Conservation (phyloP, 2,113 vertebrate species). For the Plectropomus leopardus region DNA sequence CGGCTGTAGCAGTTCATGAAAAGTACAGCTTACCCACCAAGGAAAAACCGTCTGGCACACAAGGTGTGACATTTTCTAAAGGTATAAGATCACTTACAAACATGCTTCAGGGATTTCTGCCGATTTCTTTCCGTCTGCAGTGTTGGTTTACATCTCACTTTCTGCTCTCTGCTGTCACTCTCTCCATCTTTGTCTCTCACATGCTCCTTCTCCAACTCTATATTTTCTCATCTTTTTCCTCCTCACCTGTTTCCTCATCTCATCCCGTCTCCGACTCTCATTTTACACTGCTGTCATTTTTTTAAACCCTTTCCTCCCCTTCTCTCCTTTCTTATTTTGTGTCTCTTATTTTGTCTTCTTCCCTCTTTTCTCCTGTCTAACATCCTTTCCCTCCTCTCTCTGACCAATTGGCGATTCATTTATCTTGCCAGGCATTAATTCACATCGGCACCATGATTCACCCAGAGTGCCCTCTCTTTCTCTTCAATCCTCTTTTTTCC, state of each 20-base stretch:
- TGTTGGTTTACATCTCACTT: background rate
- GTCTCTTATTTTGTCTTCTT: background rate
- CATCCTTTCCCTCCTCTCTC: background rate
- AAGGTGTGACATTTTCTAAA: no score
- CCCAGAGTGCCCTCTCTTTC: conserved; percentile 2
- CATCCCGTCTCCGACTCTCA: background rate
- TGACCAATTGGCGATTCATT: conserved; percentile 44
- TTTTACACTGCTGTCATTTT: background rate
- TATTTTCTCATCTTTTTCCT: background rate
- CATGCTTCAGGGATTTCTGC: background rate
- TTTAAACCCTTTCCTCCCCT: background rate
- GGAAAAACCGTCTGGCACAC: no score
- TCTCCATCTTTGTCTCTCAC: background rate
- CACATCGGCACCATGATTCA: conserved; percentile 41
- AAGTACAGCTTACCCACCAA: no score
- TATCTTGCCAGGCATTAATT: conserved; percentile 34
- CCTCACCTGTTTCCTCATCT: background rate
- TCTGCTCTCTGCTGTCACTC: background rate
- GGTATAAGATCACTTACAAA: background rate
- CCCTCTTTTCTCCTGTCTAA: background rate
- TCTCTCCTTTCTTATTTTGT: background rate
- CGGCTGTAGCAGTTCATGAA: no score
- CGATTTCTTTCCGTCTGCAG: background rate
- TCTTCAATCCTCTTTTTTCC: background rate
- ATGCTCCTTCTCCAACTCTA: background rate